Base-by-base conservation (phyloP, 1,140 invertebrate genomes). In the Drosophila truncata region DNA sequence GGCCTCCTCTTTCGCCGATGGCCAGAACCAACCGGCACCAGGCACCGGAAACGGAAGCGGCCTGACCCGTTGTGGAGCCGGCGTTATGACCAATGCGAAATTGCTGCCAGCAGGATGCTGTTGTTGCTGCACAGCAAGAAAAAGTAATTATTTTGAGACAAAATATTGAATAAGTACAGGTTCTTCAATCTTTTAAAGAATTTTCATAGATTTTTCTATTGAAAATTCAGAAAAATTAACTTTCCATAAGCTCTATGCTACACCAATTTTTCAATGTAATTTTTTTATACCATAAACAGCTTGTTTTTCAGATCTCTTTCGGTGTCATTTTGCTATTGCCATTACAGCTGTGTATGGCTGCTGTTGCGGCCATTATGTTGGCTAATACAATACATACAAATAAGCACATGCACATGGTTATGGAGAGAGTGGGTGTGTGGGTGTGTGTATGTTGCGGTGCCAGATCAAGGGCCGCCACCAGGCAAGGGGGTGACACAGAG, bases 371-470 rank as follows among this genome's bases (percentile, higher is more conserved):
- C 78, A 90, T 90, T 91, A 90, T 90, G 84, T 90, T 88, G 84
- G 85, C 84, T 88, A 88, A 88, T 88, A 90, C 80, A 88, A 90
- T 90, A 85, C 85, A 91, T 76, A 91, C 86, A 90, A 90, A 90
- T 91, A 90, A 82, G 85, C 86, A 73, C 69, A 88, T 82, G 76
- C 64, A 84, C 57, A 73, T 66, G 42, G 46, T n/a, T 25, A 55
- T 49, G 25, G 37, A 71, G 60, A 20, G 41, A 39, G 50, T 11
- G 78, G 64, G 18, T 6, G 46, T 35, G 39, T 64, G 7, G 3
- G 39, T 41, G n/a, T 41, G 66, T 42, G 47, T 18, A 25, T 46
- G 31, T 29, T 66, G 59, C 23, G 64, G 42, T 46, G 55, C 18
- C 7, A 33, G 63, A n/a, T 16, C 33, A 57, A 33, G 35, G 55